Conservation (phyloP, 2,797 vertebrate genomes). For the Rhynchonycteris naso region DNA sequence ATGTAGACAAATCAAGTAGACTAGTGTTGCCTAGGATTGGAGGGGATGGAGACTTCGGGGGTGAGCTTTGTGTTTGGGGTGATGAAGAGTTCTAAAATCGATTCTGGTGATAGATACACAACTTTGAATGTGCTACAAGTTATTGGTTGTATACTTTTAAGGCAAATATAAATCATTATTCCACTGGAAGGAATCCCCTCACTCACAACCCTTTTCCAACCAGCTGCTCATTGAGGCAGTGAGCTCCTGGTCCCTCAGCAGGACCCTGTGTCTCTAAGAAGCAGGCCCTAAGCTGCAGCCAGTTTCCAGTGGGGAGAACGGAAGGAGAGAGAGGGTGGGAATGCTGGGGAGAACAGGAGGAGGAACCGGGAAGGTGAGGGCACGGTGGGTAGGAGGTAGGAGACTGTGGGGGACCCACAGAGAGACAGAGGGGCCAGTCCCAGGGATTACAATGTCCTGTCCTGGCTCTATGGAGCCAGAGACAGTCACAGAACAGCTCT, state of each 20-base stretch:
- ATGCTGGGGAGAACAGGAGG: neutral
- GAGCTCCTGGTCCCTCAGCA: neutral
- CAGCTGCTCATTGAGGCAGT: accelerated
- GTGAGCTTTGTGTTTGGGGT: neutral
- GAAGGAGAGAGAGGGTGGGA: neutral
- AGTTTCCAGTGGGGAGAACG: neutral
- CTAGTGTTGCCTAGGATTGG: neutral
- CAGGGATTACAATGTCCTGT: neutral
- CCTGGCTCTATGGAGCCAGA: neutral
- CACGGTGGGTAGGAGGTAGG: no score
- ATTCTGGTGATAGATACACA: neutral
- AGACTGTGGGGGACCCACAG: neutral
- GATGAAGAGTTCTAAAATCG: neutral
- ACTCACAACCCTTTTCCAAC: neutral
- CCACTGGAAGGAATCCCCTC: neutral
- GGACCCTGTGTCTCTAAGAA: neutral
- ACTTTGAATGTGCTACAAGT: neutral
- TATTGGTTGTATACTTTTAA: neutral
- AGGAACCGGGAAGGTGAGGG: neutral
- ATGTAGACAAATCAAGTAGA: neutral
- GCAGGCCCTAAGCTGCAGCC: neutral
- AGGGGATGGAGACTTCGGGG: neutral
- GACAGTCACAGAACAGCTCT: neutral
- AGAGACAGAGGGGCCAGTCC: neutral
- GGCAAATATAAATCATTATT: neutral